These are phyloP conservation scores for Cylas formicarius DNA, from an alignment of 1,140 invertebrate species.

Conservation along the genomic window DNA sequence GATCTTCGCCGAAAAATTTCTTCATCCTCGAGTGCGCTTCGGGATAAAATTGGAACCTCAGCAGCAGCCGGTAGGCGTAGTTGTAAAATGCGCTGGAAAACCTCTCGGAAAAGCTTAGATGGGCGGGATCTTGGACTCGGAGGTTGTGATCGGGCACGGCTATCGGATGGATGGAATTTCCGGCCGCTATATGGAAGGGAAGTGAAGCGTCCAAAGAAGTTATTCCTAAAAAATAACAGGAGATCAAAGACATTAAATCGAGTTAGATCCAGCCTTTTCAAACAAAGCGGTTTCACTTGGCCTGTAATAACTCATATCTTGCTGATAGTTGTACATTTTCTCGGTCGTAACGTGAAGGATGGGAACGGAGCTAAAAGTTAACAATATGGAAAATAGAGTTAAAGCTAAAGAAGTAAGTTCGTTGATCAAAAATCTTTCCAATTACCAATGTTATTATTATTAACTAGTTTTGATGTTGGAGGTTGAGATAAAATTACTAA, in stretches of 20 bases:
- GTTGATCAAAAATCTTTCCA: no score
- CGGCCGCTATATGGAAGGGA: slow-evolving; percentile 31
- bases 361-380: no score
- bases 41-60: slow-evolving; percentile 16
- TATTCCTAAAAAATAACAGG: slow-evolving; percentile 18
- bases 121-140: slow-evolving; percentile 3
- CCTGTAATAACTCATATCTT: no score
- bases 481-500: no score
- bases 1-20: slow-evolving; percentile 41
- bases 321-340: no score
- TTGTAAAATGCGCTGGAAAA: slow-evolving; percentile 17
- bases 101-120: slow-evolving; percentile 20
- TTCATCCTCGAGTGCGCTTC: slow-evolving; percentile 33
- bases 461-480: no score
- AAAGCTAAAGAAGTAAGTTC: slow-evolving; percentile 67
- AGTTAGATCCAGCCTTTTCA: no score
- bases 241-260: no score
- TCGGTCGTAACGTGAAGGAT: no score
- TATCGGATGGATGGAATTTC: slow-evolving; percentile 42
- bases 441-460: no score
- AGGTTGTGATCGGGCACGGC: slow-evolving; percentile 39
- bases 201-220: slow-evolving; percentile 22
- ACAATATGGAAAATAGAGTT: slow-evolving; percentile 87
- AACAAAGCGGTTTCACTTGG: no score
- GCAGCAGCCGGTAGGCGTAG: neutral